Evolutionary conservation across 2,797 vertebrate species (phyloP).

Genomic region (Martes flavigula): DNA sequence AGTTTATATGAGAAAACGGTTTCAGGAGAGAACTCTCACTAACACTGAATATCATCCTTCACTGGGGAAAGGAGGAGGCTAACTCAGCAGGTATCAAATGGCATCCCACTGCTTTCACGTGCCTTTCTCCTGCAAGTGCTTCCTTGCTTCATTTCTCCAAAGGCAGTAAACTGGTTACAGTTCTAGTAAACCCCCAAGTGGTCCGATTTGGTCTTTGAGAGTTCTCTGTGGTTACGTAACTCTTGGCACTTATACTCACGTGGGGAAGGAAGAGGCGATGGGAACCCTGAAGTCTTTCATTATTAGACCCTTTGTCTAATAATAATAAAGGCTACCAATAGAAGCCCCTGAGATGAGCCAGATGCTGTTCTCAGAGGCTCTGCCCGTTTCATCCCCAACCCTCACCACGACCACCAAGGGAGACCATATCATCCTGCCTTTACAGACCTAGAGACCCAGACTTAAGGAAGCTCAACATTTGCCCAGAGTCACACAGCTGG

Average conservation of each 20-base stretch:
- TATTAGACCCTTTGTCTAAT: background rate
- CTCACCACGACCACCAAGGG: background rate
- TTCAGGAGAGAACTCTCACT: background rate
- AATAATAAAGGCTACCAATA: background rate
- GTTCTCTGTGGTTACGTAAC: conserved; percentile 21
- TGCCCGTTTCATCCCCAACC: background rate
- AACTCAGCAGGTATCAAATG: background rate
- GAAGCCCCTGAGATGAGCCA: background rate
- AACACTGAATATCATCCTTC: background rate
- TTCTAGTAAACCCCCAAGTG: conserved; percentile 28
- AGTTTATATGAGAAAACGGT: background rate
- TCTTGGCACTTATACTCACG: background rate
- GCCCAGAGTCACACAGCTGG: background rate
- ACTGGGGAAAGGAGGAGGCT: background rate
- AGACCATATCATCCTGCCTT: background rate
- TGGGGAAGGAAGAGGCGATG: background rate
- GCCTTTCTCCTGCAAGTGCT: background rate
- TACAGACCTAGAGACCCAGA: background rate
- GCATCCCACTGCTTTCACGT: background rate
- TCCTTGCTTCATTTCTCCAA: conserved; percentile 37
- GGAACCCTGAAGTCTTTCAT: background rate
- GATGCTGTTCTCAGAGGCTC: background rate
- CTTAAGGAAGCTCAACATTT: background rate
- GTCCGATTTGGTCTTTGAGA: conserved; percentile 1
- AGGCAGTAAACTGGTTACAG: conserved; percentile 3